Evolutionary conservation across 2,113 vertebrate genomes (phyloP), one percentile per base, ranked within the genome.

Genomic region (Passer domesticus): DNA sequence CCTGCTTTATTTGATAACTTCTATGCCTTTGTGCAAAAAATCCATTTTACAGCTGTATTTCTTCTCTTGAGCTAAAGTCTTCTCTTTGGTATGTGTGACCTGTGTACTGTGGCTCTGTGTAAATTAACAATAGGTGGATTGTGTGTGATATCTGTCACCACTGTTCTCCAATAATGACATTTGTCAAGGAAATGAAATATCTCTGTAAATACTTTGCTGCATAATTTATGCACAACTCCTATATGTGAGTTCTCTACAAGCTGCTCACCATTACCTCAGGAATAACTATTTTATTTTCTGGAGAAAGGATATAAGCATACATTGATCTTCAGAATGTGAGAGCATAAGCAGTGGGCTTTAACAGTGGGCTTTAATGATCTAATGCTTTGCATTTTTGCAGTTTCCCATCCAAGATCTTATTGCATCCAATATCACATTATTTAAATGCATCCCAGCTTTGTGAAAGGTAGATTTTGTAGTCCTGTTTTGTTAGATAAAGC

Each of bases 91-190:
- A 6, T 62, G 41, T 92, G 62, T 78, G 83, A 79, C 50, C 84
- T 76, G 49, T 53, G 62, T 68, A 1, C 53, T 62, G 37, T 47
- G 46, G 10, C 53, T 69, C 21, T 39, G 33, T 4, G 14, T 62
- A 85, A 87, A 59, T 63, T 90, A 80, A 90, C 82, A 90, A 80
- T 79, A 85, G 33, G 78, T 93, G 35, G 33, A 88, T 77, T 90
- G 60, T 75, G 39, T 41, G 56, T 73, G 58, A 2, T 52, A 46
- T 31, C 18, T 64, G 41, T 60, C 10, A 5, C 47, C 53, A 68
- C 3, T 64, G 33, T 12, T 87, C 47, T 46, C 50, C 74, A 9
- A 4, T 56, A 41, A 39, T 73, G 92, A 39, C 53, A 69, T 96
- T 77, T 94, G 58, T 0, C 9, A 85, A 79, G 31, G 37, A 87